Conservation (phyloP, 1,140 invertebrate species). For the Mesaphorura yosii region DNA sequence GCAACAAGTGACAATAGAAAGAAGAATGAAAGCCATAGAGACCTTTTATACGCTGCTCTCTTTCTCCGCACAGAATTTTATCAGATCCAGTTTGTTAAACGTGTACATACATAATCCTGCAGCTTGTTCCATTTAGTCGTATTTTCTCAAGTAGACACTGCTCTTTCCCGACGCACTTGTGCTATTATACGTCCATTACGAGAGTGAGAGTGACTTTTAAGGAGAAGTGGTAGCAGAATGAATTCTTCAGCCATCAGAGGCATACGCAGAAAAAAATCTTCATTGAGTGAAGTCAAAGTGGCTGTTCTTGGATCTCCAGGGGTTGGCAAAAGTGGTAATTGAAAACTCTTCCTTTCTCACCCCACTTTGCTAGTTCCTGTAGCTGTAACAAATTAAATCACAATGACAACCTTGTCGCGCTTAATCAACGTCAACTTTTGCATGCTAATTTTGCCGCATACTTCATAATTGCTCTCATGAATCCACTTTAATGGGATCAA, state of each 20-base stretch:
- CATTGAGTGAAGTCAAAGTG: constrained; percentile 74
- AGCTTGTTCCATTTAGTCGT: too few species aligned
- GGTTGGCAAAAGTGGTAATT: constrained; percentile 74
- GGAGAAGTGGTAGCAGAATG: too few species aligned
- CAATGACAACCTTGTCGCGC: neutral
- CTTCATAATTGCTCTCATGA: neutral
- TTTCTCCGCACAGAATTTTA: too few species aligned
- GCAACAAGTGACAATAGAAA: too few species aligned
- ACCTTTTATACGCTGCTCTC: too few species aligned
- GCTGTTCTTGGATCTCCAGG: constrained; percentile 70
- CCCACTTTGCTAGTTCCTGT: neutral
- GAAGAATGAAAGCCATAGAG: too few species aligned
- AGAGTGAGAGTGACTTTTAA: too few species aligned
- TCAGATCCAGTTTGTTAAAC: too few species aligned
- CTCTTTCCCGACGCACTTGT: too few species aligned
- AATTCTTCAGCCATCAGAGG: constrained; percentile 51
- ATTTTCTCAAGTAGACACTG: too few species aligned
- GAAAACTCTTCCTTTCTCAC: neutral
- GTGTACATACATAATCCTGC: too few species aligned
- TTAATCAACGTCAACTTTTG: neutral
- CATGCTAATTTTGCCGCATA: neutral
- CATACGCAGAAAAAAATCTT: constrained; percentile 75
- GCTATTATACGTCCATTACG: too few species aligned
- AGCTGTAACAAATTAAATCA: neutral
- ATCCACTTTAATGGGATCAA: neutral